These are phyloP conservation scores for Myanophis thanlyinensis DNA, from an alignment of 2,113 vertebrate species.

Conservation along the genomic window DNA sequence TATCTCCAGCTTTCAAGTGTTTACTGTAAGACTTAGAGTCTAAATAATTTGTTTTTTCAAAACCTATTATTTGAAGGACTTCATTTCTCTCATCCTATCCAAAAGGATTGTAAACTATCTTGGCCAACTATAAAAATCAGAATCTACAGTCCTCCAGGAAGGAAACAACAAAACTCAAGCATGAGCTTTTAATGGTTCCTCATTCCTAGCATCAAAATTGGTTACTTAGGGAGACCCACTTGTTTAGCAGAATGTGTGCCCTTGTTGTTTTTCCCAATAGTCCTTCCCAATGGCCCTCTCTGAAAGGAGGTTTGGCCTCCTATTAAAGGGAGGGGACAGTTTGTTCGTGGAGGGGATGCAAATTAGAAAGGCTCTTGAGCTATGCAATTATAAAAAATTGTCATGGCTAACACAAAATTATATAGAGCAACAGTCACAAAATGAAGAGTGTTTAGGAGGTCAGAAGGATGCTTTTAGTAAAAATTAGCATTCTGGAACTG, in stretches of 20 bases:
- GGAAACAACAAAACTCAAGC: neutral
- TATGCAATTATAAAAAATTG: neutral
- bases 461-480: neutral
- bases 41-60: neutral
- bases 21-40: neutral
- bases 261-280: neutral
- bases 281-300: neutral
- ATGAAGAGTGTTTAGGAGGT: neutral
- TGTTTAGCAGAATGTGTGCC: neutral
- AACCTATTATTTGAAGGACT: neutral
- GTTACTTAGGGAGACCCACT: neutral
- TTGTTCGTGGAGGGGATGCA: neutral
- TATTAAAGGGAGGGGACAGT: neutral
- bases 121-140: neutral
- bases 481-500: neutral
- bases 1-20: neutral
- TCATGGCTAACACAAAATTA: neutral
- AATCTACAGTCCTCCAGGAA: neutral
- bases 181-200: neutral
- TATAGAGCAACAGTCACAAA: neutral
- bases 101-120: neutral
- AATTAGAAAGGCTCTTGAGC: neutral
- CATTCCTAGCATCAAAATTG: neutral
- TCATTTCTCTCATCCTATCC: neutral
- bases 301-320: neutral